Evolutionary conservation across 2,113 vertebrate species (phyloP).

Genomic region (Triplophysa siluroides): DNA sequence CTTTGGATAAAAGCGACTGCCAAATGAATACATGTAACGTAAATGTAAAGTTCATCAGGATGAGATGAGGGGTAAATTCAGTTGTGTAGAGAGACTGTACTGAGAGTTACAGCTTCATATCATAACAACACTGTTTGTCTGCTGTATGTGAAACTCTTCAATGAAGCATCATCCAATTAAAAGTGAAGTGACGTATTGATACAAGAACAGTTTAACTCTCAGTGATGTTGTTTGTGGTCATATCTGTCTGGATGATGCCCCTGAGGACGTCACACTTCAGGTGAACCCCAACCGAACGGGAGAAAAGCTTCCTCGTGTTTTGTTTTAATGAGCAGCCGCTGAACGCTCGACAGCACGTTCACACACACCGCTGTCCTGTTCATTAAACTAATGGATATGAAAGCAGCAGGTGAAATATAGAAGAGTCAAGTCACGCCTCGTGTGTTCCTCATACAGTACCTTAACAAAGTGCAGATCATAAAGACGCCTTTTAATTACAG

Average conservation of each 20-base stretch:
- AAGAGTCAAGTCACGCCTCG: conserved; percentile 63
- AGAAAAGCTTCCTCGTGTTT: conserved; percentile 32
- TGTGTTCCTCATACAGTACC: conserved; percentile 63
- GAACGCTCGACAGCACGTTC: conserved; percentile 56
- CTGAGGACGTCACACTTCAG: conserved; percentile 21
- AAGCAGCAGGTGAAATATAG: conserved; percentile 55
- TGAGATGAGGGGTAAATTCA: too few relatives aligned
- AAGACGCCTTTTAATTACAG: conserved; percentile 70
- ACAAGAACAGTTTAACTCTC: conserved; percentile 16
- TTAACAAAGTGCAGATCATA: conserved; percentile 67
- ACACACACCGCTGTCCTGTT: conserved; percentile 68
- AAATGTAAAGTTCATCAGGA: too few relatives aligned
- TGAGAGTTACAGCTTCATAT: too few relatives aligned
- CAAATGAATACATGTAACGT: too few relatives aligned
- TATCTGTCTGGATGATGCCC: not conserved
- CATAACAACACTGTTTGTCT: too few relatives aligned
- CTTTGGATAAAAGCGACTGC: too few relatives aligned
- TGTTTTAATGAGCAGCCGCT: conserved; percentile 74
- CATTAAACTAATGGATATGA: conserved; percentile 78
- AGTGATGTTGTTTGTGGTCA: conserved; percentile 35
- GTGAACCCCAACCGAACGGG: conserved; percentile 9
- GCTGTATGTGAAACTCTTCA: too few relatives aligned
- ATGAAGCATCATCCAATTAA: conserved; percentile 30
- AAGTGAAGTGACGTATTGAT: conserved; percentile 18
- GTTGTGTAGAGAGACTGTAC: too few relatives aligned